Conservation (phyloP, 2,113 vertebrate genomes). For the Ailuropoda melanoleuca region DNA sequence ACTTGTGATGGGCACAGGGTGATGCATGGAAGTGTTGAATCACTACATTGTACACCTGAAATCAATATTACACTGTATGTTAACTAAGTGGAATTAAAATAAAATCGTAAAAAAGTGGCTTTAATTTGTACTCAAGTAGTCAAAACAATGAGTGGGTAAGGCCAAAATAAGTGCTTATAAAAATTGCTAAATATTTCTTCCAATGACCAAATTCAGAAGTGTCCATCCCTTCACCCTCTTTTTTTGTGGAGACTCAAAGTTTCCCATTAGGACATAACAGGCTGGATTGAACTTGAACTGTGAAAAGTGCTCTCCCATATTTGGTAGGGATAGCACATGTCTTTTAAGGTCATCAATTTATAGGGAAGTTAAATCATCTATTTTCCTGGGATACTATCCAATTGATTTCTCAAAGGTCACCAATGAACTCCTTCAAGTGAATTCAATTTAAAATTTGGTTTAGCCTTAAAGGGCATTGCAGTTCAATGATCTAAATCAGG, state of each 20-base stretch:
- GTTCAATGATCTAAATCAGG: slow-evolving; percentile 64
- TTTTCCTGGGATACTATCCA: slow-evolving; percentile 16
- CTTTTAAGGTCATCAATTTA: slow-evolving; percentile 43
- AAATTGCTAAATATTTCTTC: neutral
- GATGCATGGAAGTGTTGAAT: neutral
- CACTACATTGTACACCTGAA: neutral
- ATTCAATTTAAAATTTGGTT: slow-evolving; percentile 75
- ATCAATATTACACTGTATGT: neutral
- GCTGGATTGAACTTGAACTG: neutral
- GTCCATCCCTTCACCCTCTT: neutral
- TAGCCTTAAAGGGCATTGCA: slow-evolving; percentile 66
- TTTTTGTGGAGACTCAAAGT: neutral
- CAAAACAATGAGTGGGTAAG: neutral
- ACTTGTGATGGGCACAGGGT: neutral
- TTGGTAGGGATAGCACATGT: neutral
- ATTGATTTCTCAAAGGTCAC: slow-evolving; percentile 80
- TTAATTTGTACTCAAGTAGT: slow-evolving; percentile 14
- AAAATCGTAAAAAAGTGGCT: neutral
- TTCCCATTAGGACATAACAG: neutral
- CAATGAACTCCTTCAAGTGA: slow-evolving; percentile 73
- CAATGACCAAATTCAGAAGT: neutral
- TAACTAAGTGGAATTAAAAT: neutral
- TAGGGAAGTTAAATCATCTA: slow-evolving; percentile 59
- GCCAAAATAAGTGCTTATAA: neutral
- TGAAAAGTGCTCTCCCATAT: neutral